Evolutionary conservation across 2,888 invertebrate species (phyloP).

Genomic region (Cryptocheilus praepositus): DNA sequence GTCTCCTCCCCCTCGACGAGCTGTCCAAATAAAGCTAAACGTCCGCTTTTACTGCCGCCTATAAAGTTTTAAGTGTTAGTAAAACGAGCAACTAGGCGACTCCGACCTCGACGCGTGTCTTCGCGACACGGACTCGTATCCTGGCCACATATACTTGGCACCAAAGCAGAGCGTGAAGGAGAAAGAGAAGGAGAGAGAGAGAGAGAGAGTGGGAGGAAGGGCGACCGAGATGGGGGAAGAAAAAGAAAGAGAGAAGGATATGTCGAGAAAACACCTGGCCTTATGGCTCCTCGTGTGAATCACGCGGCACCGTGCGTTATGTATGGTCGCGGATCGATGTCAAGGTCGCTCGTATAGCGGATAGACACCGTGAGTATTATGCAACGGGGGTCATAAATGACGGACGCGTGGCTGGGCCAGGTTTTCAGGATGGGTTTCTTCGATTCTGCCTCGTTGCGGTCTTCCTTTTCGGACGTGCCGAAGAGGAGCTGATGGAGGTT

Average conservation of each 20-base stretch:
- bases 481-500: no score
- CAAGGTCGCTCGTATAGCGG: conserved; percentile 65
- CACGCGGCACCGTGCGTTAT: conserved; percentile 31
- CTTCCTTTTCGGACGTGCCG: no score
- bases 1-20: conserved; percentile 6
- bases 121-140: conserved; percentile 30
- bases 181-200: not conserved
- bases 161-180: not conserved
- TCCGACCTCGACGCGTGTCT: conserved; percentile 35
- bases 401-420: conserved; percentile 31
- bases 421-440: conserved; percentile 1
- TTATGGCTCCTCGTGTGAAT: conserved; percentile 40
- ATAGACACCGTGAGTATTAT: conserved; percentile 44
- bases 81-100: conserved; percentile 60
- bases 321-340: conserved; percentile 64
- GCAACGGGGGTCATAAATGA: conserved; percentile 61
- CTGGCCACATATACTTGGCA: not conserved
- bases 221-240: conserved; percentile 1
- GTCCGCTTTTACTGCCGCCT: conserved; percentile 71
- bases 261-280: conserved; percentile 38
- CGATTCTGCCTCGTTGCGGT: no score
- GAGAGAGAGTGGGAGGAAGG: not conserved
- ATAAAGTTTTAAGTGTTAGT: conserved; percentile 75
- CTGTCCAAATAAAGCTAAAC: conserved; percentile 70
- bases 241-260: conserved; percentile 7